Evolutionary conservation across 2,113 vertebrate genomes (phyloP).

Genomic region (Sturnus vulgaris): DNA sequence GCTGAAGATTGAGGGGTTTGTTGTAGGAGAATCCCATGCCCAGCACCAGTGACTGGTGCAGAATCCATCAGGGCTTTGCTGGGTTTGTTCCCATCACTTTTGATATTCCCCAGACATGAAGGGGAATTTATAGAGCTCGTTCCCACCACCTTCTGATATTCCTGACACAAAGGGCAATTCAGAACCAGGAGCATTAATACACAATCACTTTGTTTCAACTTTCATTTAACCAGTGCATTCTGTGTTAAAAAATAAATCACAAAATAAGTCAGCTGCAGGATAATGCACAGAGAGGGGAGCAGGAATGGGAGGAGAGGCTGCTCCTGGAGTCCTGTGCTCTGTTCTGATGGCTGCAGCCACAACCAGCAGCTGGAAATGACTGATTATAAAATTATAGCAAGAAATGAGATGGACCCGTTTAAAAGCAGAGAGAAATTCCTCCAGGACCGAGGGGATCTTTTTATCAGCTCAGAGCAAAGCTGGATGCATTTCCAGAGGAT

Average conservation of each 20-base stretch:
- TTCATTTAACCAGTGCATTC: not conserved
- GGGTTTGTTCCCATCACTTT: not conserved
- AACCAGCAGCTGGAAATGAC: not conserved
- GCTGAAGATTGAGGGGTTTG: not conserved
- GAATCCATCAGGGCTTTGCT: not conserved
- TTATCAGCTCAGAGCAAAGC: not conserved
- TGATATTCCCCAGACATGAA: not conserved
- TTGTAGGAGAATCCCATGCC: not conserved
- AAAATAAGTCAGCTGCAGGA: not conserved
- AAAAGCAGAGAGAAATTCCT: not conserved
- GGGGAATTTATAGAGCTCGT: not conserved
- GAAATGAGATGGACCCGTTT: not conserved
- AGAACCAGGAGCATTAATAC: not conserved
- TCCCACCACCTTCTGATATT: not conserved
- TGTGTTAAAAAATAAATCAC: not conserved
- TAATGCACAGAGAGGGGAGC: not conserved
- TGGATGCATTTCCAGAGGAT: not conserved
- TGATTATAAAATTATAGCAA: not conserved
- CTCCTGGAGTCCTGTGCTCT: not conserved
- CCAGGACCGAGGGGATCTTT: not conserved
- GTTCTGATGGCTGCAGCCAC: not conserved
- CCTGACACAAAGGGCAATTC: not conserved
- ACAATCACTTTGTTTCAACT: not conserved
- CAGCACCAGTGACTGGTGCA: accelerated
- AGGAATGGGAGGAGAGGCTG: not conserved